Conservation (phyloP, 92 coral and sea anemone genomes). For the Epizoanthus ramosus region DNA sequence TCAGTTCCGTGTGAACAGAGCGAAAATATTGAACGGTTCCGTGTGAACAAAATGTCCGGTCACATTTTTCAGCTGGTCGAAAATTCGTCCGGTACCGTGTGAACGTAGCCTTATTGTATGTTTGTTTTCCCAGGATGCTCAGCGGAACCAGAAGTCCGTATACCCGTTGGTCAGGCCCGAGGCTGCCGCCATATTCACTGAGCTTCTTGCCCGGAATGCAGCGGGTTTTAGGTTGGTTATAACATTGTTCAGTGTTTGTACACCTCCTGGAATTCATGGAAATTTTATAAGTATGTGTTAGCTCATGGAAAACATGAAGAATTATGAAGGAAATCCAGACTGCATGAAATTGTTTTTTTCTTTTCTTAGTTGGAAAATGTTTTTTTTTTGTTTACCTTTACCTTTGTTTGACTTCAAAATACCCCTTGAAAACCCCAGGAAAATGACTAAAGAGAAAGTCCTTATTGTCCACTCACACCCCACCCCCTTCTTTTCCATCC, state of each 20-base stretch:
- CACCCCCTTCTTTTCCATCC: not conserved
- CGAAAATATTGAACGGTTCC: too few relatives aligned
- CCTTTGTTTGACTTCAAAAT: too few relatives aligned
- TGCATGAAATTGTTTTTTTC: too few relatives aligned
- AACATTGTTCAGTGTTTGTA: not conserved
- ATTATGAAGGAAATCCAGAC: not conserved
- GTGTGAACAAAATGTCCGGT: too few relatives aligned
- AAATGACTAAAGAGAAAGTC: too few relatives aligned
- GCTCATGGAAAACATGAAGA: not conserved
- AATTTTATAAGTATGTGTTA: not conserved
- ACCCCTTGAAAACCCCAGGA: too few relatives aligned
- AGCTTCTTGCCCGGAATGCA: conserved; percentile 67
- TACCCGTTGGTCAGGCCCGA: conserved; percentile 58
- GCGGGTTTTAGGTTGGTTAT: conserved; percentile 68
- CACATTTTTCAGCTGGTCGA: too few relatives aligned
- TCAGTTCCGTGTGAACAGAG: too few relatives aligned
- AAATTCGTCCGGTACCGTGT: too few relatives aligned
- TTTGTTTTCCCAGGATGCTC: conserved; percentile 57
- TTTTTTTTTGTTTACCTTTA: too few relatives aligned
- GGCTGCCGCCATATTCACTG: conserved; percentile 66
- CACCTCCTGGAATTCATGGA: not conserved
- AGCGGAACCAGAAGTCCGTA: conserved; percentile 63
- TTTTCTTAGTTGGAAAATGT: too few relatives aligned
- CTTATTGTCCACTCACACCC: not conserved
- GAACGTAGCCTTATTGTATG: not conserved